phyloP scores from a whole-genome alignment of 2,888 invertebrate species.

The Caenorhabditis afra region DNA sequence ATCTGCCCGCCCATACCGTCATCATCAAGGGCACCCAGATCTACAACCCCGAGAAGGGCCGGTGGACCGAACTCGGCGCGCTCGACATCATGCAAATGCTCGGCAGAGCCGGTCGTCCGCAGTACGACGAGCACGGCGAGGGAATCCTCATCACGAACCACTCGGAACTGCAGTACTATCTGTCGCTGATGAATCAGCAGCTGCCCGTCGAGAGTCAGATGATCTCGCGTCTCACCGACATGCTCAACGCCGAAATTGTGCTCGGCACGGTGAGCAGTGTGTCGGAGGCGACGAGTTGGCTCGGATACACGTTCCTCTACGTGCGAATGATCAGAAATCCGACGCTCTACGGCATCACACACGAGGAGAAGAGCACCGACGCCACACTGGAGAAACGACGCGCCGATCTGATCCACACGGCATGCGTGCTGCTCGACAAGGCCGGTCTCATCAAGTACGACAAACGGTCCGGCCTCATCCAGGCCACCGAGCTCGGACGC shows the following conservation, averaged over 20 bases:
- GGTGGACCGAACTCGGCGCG: constrained; percentile 98
- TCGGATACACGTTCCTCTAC: constrained; percentile 96
- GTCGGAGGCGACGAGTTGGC: constrained; percentile 92
- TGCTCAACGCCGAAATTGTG: constrained; percentile 97
- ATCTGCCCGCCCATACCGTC: constrained; percentile 98
- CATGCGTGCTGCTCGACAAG: constrained; percentile 91
- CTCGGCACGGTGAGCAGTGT: constrained; percentile 94
- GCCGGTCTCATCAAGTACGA: constrained; percentile 97
- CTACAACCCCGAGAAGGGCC: constrained; percentile 97
- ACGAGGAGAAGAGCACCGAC: constrained; percentile 85
- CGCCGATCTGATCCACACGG: constrained; percentile 95
- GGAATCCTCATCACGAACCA: constrained; percentile 98
- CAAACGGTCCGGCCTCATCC: constrained; percentile 90
- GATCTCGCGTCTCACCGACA: constrained; percentile 92
- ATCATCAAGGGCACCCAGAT: constrained; percentile 97
- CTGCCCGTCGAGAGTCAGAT: constrained; percentile 98
- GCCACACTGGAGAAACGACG: constrained; percentile 90
- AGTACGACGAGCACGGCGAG: constrained; percentile 97
- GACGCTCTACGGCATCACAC: constrained; percentile 89
- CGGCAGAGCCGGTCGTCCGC: constrained; percentile 96
- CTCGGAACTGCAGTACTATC: constrained; percentile 97
- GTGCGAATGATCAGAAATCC: constrained; percentile 94
- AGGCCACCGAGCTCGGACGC: constrained; percentile 94
- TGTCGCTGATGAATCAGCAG: constrained; percentile 97
- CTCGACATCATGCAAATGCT: constrained; percentile 98